Evolutionary conservation across 1,140 invertebrate genomes (phyloP).

Genomic region (Sogatella furcifera): DNA sequence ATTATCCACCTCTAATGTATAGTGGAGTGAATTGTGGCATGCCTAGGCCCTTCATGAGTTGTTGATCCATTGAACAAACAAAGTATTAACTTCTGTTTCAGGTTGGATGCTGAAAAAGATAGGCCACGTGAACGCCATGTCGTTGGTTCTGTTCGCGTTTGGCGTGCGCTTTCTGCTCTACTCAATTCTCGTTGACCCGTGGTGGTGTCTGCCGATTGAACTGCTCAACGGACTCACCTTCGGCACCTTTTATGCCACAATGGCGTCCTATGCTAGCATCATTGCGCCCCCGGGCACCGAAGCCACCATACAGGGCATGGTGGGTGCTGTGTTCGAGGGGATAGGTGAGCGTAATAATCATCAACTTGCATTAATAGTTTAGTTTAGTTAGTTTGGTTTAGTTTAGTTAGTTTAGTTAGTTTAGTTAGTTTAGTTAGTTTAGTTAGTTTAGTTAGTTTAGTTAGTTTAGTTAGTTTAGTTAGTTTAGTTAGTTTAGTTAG

Average conservation of each 20-base stretch:
- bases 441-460: too few species aligned
- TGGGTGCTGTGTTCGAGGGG: slow-evolving; percentile 78
- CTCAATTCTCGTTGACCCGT: slow-evolving; percentile 65
- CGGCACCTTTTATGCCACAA: slow-evolving; percentile 79
- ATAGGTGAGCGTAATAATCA: slow-evolving; percentile 41
- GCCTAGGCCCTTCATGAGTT: too few species aligned
- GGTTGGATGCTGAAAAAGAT: slow-evolving; percentile 68
- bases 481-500: too few species aligned
- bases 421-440: too few species aligned
- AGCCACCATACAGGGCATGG: slow-evolving; percentile 73
- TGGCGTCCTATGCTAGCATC: slow-evolving; percentile 78
- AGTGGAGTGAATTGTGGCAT: too few species aligned
- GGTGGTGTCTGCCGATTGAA: slow-evolving; percentile 76
- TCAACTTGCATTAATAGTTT: too few species aligned
- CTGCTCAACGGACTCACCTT: slow-evolving; percentile 77
- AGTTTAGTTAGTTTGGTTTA: too few species aligned
- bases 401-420: too few species aligned
- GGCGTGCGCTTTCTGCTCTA: slow-evolving; percentile 70
- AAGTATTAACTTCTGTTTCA: slow-evolving; percentile 45
- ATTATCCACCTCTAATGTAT: too few species aligned
- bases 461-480: too few species aligned
- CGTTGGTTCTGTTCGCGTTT: slow-evolving; percentile 59
- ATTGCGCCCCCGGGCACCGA: slow-evolving; percentile 76
- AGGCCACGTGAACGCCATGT: slow-evolving; percentile 73
- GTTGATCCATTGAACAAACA: too few species aligned